Percentiles rank a stretch among this genome's conserved stretches.
These are phyloP conservation scores for Dinothrombium tinctorium DNA, from an alignment of 1,140 invertebrate species.

Conservation along the genomic window DNA sequence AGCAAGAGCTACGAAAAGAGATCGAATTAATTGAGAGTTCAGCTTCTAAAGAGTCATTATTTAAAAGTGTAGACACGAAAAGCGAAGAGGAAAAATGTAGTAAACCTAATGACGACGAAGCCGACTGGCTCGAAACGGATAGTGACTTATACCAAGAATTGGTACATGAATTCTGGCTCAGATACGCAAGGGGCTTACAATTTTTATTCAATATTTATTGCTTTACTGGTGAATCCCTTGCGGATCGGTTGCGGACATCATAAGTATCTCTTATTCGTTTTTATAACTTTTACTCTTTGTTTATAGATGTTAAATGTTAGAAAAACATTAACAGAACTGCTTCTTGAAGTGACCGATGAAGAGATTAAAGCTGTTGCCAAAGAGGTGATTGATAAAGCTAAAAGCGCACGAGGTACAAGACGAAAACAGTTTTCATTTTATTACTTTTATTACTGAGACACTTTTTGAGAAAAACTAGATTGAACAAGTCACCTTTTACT, in stretches of 20 bases:
- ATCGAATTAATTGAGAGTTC: slow-evolving; percentile 1
- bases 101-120: slow-evolving; percentile 34
- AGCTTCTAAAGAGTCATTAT: slow-evolving; percentile 19
- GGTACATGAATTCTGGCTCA: neutral
- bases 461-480: neutral
- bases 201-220: neutral
- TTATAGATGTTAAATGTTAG: slow-evolving; percentile 67
- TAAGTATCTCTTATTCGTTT: neutral
- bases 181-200: neutral
- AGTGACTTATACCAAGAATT: neutral
- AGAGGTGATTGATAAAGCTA: slow-evolving; percentile 38
- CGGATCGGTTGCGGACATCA: neutral
- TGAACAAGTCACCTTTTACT: neutral
- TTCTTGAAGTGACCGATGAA: slow-evolving; percentile 72
- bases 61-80: slow-evolving; percentile 11
- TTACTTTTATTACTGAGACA: neutral
- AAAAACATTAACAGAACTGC: slow-evolving; percentile 61
- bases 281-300: slow-evolving; percentile 12
- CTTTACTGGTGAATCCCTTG: neutral
- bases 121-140: neutral
- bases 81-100: slow-evolving; percentile 16
- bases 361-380: slow-evolving; percentile 55
- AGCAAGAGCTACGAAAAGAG: slow-evolving; percentile 5
- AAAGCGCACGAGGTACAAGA: slow-evolving; percentile 14
- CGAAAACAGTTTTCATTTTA: neutral